Evolutionary conservation across 2,113 vertebrate species (phyloP).

Genomic region (Pyrgilauda ruficollis): DNA sequence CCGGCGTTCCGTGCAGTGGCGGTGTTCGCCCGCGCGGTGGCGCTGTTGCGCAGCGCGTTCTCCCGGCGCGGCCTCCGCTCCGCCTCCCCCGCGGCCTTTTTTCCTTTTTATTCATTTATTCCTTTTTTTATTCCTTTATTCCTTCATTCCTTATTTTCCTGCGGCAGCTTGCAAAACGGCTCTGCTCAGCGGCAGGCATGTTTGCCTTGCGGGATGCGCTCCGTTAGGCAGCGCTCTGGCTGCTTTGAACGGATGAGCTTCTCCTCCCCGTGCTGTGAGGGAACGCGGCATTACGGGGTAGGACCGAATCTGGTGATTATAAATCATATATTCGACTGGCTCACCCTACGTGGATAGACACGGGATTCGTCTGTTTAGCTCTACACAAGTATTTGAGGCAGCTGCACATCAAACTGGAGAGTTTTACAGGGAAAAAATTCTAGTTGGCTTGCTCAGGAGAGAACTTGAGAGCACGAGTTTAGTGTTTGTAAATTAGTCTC

Average conservation of each 20-base stretch:
- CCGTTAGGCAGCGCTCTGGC: not conserved
- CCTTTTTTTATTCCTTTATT: not conserved
- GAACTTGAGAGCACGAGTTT: not conserved
- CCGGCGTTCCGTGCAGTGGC: not conserved
- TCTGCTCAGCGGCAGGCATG: not conserved
- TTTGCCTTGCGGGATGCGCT: not conserved
- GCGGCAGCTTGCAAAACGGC: not conserved
- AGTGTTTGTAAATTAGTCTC: not conserved
- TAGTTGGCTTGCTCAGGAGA: not conserved
- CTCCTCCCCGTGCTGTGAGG: not conserved
- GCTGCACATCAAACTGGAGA: not conserved
- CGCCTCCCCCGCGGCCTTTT: not conserved
- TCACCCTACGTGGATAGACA: not conserved
- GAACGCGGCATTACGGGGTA: not conserved
- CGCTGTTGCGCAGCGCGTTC: not conserved
- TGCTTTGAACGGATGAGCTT: not conserved
- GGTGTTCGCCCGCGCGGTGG: not conserved
- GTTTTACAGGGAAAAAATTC: not conserved
- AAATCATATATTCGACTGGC: not conserved
- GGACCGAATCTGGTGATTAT: not conserved
- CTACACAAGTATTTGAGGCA: not conserved
- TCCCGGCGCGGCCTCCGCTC: too few relatives aligned
- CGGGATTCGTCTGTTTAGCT: not conserved
- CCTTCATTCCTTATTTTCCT: not conserved
- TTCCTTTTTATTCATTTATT: not conserved